These are phyloP conservation scores for Ricordea florida DNA, from an alignment of 92 coral and sea anemone species.

Conservation along the genomic window DNA sequence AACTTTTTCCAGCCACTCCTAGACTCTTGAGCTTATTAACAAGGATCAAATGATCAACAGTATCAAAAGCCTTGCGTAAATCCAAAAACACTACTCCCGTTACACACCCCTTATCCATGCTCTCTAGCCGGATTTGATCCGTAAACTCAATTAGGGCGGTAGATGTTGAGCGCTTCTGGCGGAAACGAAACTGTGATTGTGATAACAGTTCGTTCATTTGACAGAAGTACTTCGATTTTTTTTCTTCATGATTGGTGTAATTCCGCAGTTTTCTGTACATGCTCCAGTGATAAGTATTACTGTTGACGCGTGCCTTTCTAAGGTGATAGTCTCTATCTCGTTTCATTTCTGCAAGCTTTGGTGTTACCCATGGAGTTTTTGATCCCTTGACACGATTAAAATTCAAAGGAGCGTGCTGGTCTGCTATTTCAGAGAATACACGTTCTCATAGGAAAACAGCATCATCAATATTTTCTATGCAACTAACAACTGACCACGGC, in stretches of 20 bases:
- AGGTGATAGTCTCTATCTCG: conserved; percentile 22
- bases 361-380: conserved; percentile 22
- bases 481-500: conserved; percentile 31
- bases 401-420: conserved; percentile 31
- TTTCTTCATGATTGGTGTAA: conserved; percentile 21
- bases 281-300: too few species aligned
- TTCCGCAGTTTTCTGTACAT: conserved; percentile 43
- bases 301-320: too few species aligned
- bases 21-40: conserved; percentile 20
- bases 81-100: conserved; percentile 40
- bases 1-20: conserved; percentile 27
- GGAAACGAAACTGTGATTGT: conserved; percentile 30
- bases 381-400: conserved; percentile 15
- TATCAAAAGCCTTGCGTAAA: conserved; percentile 28
- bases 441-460: conserved; percentile 47
- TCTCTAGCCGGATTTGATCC: conserved; percentile 28
- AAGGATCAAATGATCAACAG: conserved; percentile 33
- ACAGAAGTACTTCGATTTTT: conserved; percentile 36
- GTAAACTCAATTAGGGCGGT: conserved; percentile 4
- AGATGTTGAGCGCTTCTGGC: conserved; percentile 13
- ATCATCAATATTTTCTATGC: conserved; percentile 36
- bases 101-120: conserved; percentile 26
- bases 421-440: conserved; percentile 7
- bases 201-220: conserved; percentile 25
- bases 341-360: conserved; percentile 12